Percentiles rank a stretch among this genome's conserved stretches.
Evolutionary conservation across 2,888 invertebrate genomes (phyloP).

Genomic region (Charanyca ferruginea): DNA sequence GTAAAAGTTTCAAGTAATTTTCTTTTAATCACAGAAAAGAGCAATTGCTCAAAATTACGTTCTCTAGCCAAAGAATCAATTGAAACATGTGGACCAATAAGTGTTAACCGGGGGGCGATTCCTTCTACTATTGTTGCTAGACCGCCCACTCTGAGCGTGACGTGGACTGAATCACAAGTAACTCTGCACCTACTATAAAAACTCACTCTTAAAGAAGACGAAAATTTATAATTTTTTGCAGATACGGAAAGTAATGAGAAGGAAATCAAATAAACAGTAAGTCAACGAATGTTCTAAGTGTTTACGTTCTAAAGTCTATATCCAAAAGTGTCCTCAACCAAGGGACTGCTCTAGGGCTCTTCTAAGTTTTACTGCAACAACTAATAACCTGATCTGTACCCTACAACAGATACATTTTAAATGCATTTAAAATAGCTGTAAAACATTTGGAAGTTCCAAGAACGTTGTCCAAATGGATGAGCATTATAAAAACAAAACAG

Average conservation of each 20-base stretch:
- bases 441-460: neutral
- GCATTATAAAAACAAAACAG: constrained; percentile 15
- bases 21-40: constrained; percentile 61
- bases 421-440: neutral
- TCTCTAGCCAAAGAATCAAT: constrained; percentile 77
- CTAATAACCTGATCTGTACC: too few relatives aligned
- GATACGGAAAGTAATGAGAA: too few relatives aligned
- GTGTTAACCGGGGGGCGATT: constrained; percentile 84
- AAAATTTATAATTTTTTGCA: neutral
- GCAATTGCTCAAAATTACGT: constrained; percentile 49
- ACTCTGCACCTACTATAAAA: constrained; percentile 65
- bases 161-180: constrained; percentile 81
- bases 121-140: constrained; percentile 80
- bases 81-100: constrained; percentile 86
- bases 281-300: too few relatives aligned
- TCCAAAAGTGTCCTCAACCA: too few relatives aligned
- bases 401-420: too few relatives aligned
- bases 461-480: neutral
- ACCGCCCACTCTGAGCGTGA: constrained; percentile 78
- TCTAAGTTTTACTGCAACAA: too few relatives aligned
- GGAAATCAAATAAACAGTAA: too few relatives aligned
- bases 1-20: constrained; percentile 42
- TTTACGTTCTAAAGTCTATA: too few relatives aligned
- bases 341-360: too few relatives aligned
- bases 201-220: constrained; percentile 40